A percentile compares a stretch with the other conserved stretches of the same genome.
Evolutionary conservation across 1,140 invertebrate genomes (phyloP).

Genomic region (Paraescarpia echinospica): DNA sequence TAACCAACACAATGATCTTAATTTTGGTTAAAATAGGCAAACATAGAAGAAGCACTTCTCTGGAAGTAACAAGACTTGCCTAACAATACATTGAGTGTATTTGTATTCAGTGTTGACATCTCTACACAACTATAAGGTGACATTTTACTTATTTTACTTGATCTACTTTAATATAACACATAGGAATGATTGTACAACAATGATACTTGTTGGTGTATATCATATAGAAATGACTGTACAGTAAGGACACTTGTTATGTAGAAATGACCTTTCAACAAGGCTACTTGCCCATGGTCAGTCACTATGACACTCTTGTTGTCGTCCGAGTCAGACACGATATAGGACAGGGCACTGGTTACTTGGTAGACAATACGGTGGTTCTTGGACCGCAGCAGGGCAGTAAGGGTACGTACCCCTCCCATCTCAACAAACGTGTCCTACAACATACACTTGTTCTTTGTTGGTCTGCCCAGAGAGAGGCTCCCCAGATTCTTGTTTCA

Average conservation of each 20-base stretch:
- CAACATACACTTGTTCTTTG: constrained; percentile 14
- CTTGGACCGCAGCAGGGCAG: constrained; percentile 45
- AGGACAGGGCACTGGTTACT: constrained; percentile 44
- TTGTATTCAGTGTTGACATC: neutral
- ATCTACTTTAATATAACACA: too few relatives aligned
- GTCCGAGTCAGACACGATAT: constrained; percentile 51
- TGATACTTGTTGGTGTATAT: too few relatives aligned
- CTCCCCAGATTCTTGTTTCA: neutral
- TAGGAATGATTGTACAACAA: too few relatives aligned
- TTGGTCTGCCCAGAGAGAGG: neutral
- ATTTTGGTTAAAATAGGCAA: neutral
- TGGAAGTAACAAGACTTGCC: too few relatives aligned
- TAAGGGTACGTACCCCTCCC: constrained; percentile 45
- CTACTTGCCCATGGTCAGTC: constrained; percentile 47
- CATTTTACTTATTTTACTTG: too few relatives aligned
- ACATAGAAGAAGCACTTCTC: too few relatives aligned
- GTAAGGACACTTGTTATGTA: neutral
- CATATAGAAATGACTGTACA: neutral
- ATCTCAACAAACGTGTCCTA: constrained; percentile 53
- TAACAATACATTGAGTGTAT: too few relatives aligned
- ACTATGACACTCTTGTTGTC: constrained; percentile 47
- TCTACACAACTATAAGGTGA: neutral
- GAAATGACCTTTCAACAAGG: neutral
- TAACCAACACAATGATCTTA: neutral
- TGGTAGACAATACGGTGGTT: constrained; percentile 46